phyloP scores from a whole-genome alignment of 2,797 vertebrate species.

The Cirrhinus molitorella region DNA sequence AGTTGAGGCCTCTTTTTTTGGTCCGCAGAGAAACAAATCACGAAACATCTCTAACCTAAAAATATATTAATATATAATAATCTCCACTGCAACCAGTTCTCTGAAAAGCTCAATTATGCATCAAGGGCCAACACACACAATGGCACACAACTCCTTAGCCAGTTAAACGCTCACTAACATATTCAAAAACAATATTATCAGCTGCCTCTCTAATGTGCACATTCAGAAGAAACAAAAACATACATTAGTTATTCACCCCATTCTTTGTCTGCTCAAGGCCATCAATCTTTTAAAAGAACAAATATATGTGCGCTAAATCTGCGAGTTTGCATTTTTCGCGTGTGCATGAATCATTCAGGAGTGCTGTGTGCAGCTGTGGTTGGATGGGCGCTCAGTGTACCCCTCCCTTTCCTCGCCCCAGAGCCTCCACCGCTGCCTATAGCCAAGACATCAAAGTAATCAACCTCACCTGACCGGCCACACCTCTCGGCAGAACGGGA shows the following conservation, averaged over 20 bases:
- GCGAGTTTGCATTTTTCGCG: slow-evolving; percentile 75
- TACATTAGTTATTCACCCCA: slow-evolving; percentile 35
- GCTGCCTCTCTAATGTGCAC: slow-evolving; percentile 21
- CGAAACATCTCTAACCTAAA: slow-evolving; percentile 48
- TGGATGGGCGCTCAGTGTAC: slow-evolving; percentile 8
- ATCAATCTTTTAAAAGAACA: slow-evolving; percentile 78
- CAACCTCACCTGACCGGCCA: slow-evolving; percentile 30
- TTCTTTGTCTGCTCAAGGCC: slow-evolving; percentile 48
- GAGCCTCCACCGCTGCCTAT: slow-evolving; percentile 15
- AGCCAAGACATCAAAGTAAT: slow-evolving; percentile 46
- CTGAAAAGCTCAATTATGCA: slow-evolving; percentile 52
- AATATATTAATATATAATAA: slow-evolving; percentile 64
- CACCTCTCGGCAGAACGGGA: slow-evolving; percentile 24
- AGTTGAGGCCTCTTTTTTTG: slow-evolving; percentile 18
- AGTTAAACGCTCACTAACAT: slow-evolving; percentile 46
- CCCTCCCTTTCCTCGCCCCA: slow-evolving; percentile 25
- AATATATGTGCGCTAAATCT: slow-evolving; percentile 75
- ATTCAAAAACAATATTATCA: slow-evolving; percentile 43
- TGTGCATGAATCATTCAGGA: slow-evolving; percentile 63
- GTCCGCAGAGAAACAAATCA: slow-evolving; percentile 52
- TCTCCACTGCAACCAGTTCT: slow-evolving; percentile 51
- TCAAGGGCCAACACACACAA: slow-evolving; percentile 25
- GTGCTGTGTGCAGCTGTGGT: slow-evolving; percentile 35
- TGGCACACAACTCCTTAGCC: slow-evolving; percentile 59
- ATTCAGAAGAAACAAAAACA: slow-evolving; percentile 35